phyloP scores from a whole-genome alignment of 2,797 vertebrate species.

The Pangasius krempfi region DNA sequence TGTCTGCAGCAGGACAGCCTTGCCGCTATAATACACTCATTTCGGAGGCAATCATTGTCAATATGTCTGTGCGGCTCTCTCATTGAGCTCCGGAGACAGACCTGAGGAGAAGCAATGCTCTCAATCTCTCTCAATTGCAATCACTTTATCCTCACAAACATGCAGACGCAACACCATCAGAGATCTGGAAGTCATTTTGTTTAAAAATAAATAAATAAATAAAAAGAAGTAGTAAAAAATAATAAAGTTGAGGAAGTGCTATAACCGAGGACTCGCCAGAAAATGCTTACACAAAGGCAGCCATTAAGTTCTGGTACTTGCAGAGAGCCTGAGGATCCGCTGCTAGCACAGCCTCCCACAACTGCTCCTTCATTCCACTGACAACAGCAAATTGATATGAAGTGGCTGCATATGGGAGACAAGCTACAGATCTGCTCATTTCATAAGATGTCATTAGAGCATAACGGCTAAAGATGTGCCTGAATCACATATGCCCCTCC shows the following conservation, averaged over 20 bases:
- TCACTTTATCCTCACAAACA: background rate
- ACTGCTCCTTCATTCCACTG: conserved; percentile 81
- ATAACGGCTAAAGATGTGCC: conserved; percentile 80
- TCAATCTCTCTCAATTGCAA: conserved; percentile 9
- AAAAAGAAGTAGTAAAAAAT: background rate
- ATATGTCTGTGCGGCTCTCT: conserved; percentile 67
- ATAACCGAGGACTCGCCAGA: conserved; percentile 59
- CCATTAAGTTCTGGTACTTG: conserved; percentile 81
- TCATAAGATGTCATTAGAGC: conserved; percentile 84
- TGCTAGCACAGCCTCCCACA: conserved; percentile 71
- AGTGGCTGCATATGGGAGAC: conserved; percentile 86
- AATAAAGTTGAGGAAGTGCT: conserved; percentile 32
- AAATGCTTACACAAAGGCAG: conserved; percentile 83
- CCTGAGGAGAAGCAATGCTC: conserved; percentile 76
- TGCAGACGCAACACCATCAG: background rate
- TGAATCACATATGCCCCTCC: conserved; percentile 81
- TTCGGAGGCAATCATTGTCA: conserved; percentile 93
- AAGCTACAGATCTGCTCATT: conserved; percentile 83
- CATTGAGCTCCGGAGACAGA: background rate
- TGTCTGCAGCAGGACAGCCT: conserved; percentile 71
- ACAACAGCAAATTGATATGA: conserved; percentile 88
- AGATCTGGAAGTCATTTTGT: background rate
- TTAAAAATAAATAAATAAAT: conserved; percentile 10
- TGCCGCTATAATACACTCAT: conserved; percentile 88
- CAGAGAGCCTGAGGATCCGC: conserved; percentile 78